phyloP scores from a whole-genome alignment of 2,797 vertebrate species.

The Lagorchestes hirsutus region DNA sequence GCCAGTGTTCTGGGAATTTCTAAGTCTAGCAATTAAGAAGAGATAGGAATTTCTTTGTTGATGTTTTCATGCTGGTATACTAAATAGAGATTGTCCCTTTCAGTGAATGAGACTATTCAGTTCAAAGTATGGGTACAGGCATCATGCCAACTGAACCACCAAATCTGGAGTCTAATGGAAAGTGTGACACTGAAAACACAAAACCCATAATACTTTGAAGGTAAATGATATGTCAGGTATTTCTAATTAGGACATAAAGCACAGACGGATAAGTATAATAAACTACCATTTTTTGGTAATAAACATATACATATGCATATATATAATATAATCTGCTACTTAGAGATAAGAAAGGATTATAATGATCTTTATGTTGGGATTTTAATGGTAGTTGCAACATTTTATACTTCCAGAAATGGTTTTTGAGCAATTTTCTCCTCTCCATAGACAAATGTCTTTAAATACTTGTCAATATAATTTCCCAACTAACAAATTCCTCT shows the following conservation, averaged over 20 bases:
- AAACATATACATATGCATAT: not conserved
- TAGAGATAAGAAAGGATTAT: not conserved
- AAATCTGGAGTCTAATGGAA: constrained; percentile 39
- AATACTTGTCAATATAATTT: not conserved
- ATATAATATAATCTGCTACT: not conserved
- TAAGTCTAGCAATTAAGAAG: not conserved
- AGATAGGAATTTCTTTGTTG: constrained; percentile 33
- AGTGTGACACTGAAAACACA: not conserved
- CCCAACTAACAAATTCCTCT: not conserved
- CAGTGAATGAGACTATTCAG: not conserved
- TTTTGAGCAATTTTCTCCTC: not conserved
- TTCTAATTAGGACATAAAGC: constrained; percentile 1
- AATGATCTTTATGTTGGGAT: not conserved
- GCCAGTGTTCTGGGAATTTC: constrained; percentile 9
- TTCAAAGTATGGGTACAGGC: constrained; percentile 35
- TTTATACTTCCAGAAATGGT: not conserved
- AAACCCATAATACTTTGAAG: constrained; percentile 16
- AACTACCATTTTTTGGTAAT: constrained; percentile 20
- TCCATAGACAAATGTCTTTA: not conserved
- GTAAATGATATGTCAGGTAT: not conserved
- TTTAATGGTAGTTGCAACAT: not conserved
- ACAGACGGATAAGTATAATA: not conserved
- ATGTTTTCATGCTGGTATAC: not conserved
- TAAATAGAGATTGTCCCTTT: not conserved
- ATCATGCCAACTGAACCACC: not conserved